Conservation (phyloP, 2,113 vertebrate genomes). For the Ifrita kowaldi region DNA sequence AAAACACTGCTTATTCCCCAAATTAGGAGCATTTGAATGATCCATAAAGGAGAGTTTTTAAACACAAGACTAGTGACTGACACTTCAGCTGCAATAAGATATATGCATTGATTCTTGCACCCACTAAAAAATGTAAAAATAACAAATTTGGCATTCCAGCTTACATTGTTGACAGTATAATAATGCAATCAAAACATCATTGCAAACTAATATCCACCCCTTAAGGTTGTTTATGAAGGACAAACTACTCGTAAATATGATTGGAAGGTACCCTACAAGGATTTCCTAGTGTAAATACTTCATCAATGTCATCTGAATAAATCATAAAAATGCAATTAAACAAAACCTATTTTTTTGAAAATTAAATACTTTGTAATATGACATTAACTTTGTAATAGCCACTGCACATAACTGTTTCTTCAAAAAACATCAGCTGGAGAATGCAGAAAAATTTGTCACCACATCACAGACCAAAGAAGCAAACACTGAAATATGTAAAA, state of each 20-base stretch:
- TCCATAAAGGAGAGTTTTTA: neutral
- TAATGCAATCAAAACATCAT: neutral
- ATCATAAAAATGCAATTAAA: slow-evolving; percentile 9
- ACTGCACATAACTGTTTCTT: neutral
- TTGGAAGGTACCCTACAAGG: neutral
- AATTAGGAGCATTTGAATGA: neutral
- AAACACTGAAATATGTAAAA: neutral
- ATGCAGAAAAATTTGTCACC: neutral
- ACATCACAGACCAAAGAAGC: neutral
- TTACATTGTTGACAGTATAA: slow-evolving; percentile 1
- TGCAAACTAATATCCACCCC: neutral
- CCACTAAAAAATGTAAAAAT: neutral
- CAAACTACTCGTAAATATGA: neutral
- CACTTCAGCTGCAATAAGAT: neutral
- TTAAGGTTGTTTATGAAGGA: neutral
- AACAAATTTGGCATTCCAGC: neutral
- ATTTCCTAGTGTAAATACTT: neutral
- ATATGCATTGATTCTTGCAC: neutral
- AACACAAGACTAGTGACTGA: neutral
- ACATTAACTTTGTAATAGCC: neutral
- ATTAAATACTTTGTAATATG: neutral
- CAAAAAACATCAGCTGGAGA: neutral
- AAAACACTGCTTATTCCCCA: neutral
- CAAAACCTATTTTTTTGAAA: neutral
- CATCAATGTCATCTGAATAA: neutral